These are phyloP conservation scores for Astyanax mexicanus DNA, from an alignment of 2,797 vertebrate genomes.

Conservation along the genomic window DNA sequence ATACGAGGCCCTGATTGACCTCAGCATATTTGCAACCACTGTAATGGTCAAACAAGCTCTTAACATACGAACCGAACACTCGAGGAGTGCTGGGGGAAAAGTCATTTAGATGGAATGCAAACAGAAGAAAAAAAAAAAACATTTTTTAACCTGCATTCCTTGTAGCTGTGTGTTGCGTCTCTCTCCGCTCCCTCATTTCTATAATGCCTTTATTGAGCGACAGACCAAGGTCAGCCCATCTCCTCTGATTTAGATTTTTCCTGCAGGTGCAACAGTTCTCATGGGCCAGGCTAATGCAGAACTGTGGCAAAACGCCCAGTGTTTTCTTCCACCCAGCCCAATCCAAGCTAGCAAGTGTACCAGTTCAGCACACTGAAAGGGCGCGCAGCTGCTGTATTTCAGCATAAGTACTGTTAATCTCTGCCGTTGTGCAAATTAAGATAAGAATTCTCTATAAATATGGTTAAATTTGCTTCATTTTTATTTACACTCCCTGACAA, in stretches of 20 bases:
- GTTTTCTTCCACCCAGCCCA: neutral
- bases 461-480: no score
- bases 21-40: neutral
- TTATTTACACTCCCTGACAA: no score
- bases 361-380: neutral
- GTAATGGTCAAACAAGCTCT: constrained; percentile 5
- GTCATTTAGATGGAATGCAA: constrained; percentile 1
- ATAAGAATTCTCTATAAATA: no score
- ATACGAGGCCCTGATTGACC: neutral
- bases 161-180: neutral
- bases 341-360: neutral
- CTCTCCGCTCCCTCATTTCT: neutral
- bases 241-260: constrained; percentile 24
- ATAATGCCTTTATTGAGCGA: constrained; percentile 23
- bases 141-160: neutral
- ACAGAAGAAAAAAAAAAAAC: neutral
- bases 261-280: constrained; percentile 26
- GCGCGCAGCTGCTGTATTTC: neutral
- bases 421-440: no score
- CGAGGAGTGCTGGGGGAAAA: neutral
- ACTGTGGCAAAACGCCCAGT: constrained; percentile 41
- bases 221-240: constrained; percentile 39
- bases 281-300: constrained; percentile 6
- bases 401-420: neutral
- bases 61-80: neutral